Base-by-base conservation (phyloP, 2,797 vertebrate species). In the Threskiornis aethiopicus region DNA sequence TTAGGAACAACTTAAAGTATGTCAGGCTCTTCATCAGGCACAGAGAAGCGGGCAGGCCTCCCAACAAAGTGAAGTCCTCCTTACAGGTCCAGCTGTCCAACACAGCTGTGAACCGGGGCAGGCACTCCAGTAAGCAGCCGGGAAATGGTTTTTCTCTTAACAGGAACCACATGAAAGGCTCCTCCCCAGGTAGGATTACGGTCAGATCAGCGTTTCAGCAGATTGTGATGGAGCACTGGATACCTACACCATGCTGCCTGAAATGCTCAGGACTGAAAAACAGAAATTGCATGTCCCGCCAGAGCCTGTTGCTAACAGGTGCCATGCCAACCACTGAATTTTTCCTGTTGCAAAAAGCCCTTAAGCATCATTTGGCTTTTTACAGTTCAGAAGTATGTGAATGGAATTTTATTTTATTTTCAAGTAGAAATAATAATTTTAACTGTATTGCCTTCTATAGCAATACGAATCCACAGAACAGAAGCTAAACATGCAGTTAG, bases 151-250 rank as follows among this genome's bases (percentile, higher is more conserved):
- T 96, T 76, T 65, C 84, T 85, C 76, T 41, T 81, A 89, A 87
- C 39, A 80, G 79, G 59, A 97, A 91, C 89, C 95, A 96, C 93
- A 96, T 92, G 86, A 96, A 95, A 97, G 87, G 72, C 86, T 93
- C 90, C 92, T 96, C 90, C 91, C 46, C 79, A 91, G 69, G 78
- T 37, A 96, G 82, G 69, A 87, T 92, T 95, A 87, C 14, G 5
- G 75, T 87, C 87, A 87, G 83, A 95, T 82, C 93, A 91, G 87
- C 66, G 11, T 42, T 87, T 91, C 76, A 66, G 67, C 5, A 77
- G 44, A 78, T 24, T 58, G 39, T 58, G 78, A 90, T 64, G 66
- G 71, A 91, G 82, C 57, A 84, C 84, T 87, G 54, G n/a, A 76
- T 71, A 81, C 46, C 86, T 75, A 83, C 54, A 90, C 29, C 46